Conservation (phyloP, 2,888 invertebrate species). For the Chironomus tentans region DNA sequence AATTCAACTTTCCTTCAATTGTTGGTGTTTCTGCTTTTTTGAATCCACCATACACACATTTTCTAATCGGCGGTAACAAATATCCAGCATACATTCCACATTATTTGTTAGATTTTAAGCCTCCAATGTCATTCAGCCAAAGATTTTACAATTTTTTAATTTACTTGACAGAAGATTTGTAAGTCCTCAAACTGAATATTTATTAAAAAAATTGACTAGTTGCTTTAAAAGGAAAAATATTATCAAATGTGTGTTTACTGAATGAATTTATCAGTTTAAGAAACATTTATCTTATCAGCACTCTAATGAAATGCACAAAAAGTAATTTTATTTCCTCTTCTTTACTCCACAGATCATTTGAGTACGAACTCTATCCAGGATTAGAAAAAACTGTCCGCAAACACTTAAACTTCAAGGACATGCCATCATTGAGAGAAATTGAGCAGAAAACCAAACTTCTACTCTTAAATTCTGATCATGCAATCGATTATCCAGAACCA, state of each 20-base stretch:
- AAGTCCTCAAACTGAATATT: background rate
- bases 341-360: background rate
- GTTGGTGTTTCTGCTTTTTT: constrained; percentile 32
- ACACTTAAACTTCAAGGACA: background rate
- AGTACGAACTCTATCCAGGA: background rate
- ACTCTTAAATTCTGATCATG: constrained; percentile 24
- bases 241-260: no score
- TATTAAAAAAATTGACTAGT: no score
- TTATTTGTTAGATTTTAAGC: constrained; percentile 9
- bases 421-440: background rate
- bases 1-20: constrained; percentile 33
- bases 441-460: constrained; percentile 20
- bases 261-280: background rate
- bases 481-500: constrained; percentile 28
- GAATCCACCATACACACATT: constrained; percentile 28
- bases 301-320: background rate
- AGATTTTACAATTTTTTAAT: constrained; percentile 28
- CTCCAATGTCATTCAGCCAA: constrained; percentile 29
- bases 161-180: constrained; percentile 17
- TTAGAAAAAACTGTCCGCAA: background rate
- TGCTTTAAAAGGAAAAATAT: no score
- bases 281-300: background rate
- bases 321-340: background rate
- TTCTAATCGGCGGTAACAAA: constrained; percentile 29
- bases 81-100: constrained; percentile 31